phyloP scores from a whole-genome alignment of 2,888 invertebrate species.

The Glaucopsyche alexis region DNA sequence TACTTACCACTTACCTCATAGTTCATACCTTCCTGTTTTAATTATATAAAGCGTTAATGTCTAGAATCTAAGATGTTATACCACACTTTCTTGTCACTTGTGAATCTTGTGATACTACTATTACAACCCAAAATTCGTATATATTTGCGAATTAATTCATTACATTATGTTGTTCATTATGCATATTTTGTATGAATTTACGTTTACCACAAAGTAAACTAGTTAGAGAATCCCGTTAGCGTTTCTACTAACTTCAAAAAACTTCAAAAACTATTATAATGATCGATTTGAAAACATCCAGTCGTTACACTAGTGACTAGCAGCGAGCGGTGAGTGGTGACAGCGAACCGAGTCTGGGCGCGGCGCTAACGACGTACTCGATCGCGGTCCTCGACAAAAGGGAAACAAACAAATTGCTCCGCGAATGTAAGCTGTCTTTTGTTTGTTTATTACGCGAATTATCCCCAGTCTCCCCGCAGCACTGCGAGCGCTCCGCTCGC shows the following conservation, averaged over 20 bases:
- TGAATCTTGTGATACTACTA: too few relatives aligned
- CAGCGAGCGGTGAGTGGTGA: not conserved
- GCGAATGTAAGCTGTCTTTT: constrained; percentile 36
- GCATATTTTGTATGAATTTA: too few relatives aligned
- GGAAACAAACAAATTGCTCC: constrained; percentile 36
- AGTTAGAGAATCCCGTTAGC: too few relatives aligned
- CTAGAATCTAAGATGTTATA: not conserved
- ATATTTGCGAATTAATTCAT: too few relatives aligned
- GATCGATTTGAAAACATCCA: not conserved
- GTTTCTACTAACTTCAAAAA: too few relatives aligned
- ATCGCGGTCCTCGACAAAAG: constrained; percentile 33
- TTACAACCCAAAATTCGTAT: too few relatives aligned
- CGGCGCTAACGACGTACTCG: constrained; percentile 10
- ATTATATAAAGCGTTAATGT: not conserved
- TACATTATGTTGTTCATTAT: too few relatives aligned
- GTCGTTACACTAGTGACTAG: not conserved
- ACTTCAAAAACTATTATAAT: too few relatives aligned
- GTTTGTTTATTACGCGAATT: constrained; percentile 34
- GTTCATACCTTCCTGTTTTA: not conserved
- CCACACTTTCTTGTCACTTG: too few relatives aligned
- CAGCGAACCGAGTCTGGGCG: not conserved
- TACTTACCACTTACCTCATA: not conserved
- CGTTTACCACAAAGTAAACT: too few relatives aligned
- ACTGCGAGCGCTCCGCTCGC: not conserved
- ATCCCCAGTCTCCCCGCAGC: constrained; percentile 17